Base-by-base conservation (phyloP, 2,888 invertebrate genomes). In the Eilema griseolum region DNA sequence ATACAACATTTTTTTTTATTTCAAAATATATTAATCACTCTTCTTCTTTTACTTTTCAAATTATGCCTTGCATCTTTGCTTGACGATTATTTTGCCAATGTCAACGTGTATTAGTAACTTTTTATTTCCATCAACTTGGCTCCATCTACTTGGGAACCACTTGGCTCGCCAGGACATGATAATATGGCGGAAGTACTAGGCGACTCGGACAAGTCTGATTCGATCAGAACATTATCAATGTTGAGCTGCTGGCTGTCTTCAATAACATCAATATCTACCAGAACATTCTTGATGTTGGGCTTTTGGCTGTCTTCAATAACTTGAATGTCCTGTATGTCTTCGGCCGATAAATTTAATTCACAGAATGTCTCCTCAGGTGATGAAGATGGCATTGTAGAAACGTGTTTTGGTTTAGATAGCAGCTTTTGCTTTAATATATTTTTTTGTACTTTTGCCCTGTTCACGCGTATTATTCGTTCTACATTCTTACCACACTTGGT, bases 261-360 rank as follows among this genome's bases (percentile, higher is more conserved):
- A 70, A 71, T 73, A 69, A 69, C 71, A 70, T 74, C 72, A 70
- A 66, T 69, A 71, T 75, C 73, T 69, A 73, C 72, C 71, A 74
- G 71, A 74, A 70, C 71, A 74, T 74, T 69, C 67, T 71, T 73
- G 70, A 67, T 76, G 76, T 76, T 76, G 76, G 33, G 72, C 70
- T 76, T 62, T 57, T 76, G 72, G 76, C 73, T 72, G 68, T 72
- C 74, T 72, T 76, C 72, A 70, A 76, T 76, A 70, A 64, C 67
- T 46, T 74, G 61, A 69, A 74, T 72, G 59, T 73, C 75, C 69
- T 75, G 41, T 66, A 71, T 73, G 73, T 75, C 75, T 75, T 75
- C 77, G 75, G 75, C 78, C 67, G 78, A 71, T 71, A 78, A 78
- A 78, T 78, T 78, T 70, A 70, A 70, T 70, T 70, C 78, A 76